Base-by-base conservation (phyloP, 2,797 vertebrate genomes). In the Microctenopoma steveboyesi region DNA sequence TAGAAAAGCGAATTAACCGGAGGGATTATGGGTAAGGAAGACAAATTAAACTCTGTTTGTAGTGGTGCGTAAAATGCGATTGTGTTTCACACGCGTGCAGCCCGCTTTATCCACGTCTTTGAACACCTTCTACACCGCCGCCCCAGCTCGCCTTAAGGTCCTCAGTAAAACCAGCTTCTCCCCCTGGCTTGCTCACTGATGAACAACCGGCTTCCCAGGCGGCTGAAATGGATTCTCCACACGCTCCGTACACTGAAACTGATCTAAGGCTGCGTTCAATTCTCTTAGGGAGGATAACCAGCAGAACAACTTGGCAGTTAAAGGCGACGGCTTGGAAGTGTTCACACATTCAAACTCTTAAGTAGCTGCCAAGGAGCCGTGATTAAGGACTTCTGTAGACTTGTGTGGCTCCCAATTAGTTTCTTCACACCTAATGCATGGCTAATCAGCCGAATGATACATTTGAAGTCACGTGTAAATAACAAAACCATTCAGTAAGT, bases 41-140 rank as follows among this genome's bases (percentile, higher is more conserved):
- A 82, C 77, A 88, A 83, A 87, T 83, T 50, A 81, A 81, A 64
- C 69, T 80, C 64, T 78, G 79, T 83, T 85, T 82, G 82, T 67
- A 71, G 69, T 4, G 33, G 57, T 53, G 86, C 79, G 81, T 86
- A 72, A 87, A 91, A 92, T 86, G 69, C 4, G 73, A 80, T 77
- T 83, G 39, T 14, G 72, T 47, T 73, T 63, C 77, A 72, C 70
- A 79, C 60, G 53, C 18, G 53, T 42, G 76, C 52, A 56, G 61
- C 40, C 61, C 16, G 76, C 42, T 78, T 65, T 15, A 77, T 79
- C 46, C 61, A 30, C 49, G 43, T 66, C 77, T 87, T 82, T 86
- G 73, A 86, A 84, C 76, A 56, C 55, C 65, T 60, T 85, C 72
- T 76, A 82, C 51, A 1, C 53, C 33, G 63, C 69, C 66, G 28